These are phyloP conservation scores for Odontamblyopus rebecca DNA, from an alignment of 2,797 vertebrate species.

Conservation along the genomic window DNA sequence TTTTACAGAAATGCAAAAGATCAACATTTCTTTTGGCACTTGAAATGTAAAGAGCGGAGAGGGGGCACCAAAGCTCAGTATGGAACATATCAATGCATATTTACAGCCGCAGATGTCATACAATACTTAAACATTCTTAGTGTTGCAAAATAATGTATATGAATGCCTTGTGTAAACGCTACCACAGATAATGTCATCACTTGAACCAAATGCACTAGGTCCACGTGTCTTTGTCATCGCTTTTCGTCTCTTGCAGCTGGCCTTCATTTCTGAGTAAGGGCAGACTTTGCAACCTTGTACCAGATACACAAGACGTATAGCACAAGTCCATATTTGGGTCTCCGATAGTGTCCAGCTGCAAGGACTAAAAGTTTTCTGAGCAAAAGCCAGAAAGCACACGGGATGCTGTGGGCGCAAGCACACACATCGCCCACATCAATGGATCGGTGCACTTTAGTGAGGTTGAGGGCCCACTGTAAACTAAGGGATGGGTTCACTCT, in stretches of 20 bases:
- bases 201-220: conserved; percentile 40
- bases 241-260: conserved; percentile 59
- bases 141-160: conserved; percentile 13
- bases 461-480: conserved; percentile 37
- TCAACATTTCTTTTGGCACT: conserved; percentile 16
- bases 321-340: conserved; percentile 71
- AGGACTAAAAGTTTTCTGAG: conserved; percentile 55
- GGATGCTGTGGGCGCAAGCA: conserved; percentile 39
- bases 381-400: conserved; percentile 51
- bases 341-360: conserved; percentile 66
- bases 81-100: conserved; percentile 1
- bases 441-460: conserved; percentile 50
- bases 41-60: background rate
- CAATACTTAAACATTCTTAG: conserved; percentile 8
- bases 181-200: conserved; percentile 15
- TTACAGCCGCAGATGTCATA: conserved; percentile 2
- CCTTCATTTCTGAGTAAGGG: conserved; percentile 45
- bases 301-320: conserved; percentile 62
- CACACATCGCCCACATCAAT: conserved; percentile 57
- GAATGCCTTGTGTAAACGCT: conserved; percentile 1
- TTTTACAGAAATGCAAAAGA: conserved; percentile 13
- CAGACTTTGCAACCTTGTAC: conserved; percentile 52
- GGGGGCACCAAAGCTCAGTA: background rate
- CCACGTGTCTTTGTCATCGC: conserved; percentile 44
- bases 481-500: conserved; percentile 49